Conservation (phyloP, 1,140 invertebrate species). For the Zaprionus lachaisei region DNA sequence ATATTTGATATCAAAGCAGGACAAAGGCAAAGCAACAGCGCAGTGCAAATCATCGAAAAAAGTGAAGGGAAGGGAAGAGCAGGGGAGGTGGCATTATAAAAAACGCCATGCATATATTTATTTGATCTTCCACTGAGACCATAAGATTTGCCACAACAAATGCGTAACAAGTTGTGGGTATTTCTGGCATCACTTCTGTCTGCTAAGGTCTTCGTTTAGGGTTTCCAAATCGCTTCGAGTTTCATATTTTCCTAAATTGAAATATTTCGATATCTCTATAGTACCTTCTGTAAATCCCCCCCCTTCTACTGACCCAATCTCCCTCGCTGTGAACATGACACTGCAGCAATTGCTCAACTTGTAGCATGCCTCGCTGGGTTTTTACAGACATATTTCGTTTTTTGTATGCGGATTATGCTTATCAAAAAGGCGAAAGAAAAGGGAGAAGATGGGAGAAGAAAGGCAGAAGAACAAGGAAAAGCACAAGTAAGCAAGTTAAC, state of each 20-base stretch:
- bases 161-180: slow-evolving; percentile 5
- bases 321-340: neutral
- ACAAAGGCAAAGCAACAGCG: slow-evolving; percentile 7
- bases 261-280: neutral
- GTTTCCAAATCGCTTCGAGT: neutral
- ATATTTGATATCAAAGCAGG: slow-evolving; percentile 63
- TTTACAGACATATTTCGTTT: slow-evolving; percentile 12
- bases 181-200: neutral
- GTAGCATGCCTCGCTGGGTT: slow-evolving; percentile 3
- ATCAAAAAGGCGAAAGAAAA: no score
- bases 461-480: no score
- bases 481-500: no score
- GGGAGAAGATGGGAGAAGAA: no score
- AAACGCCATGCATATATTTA: slow-evolving; percentile 1
- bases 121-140: neutral
- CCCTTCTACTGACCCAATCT: neutral
- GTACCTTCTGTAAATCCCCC: no score
- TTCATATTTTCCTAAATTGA: neutral
- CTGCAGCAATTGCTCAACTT: neutral
- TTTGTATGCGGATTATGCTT: neutral
- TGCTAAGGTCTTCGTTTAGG: neutral
- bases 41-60: slow-evolving; percentile 34
- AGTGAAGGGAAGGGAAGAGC: neutral
- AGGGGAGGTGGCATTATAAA: neutral
- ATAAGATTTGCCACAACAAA: neutral